phyloP scores from a whole-genome alignment of 1,140 invertebrate genomes.

The Cydia pomonella region DNA sequence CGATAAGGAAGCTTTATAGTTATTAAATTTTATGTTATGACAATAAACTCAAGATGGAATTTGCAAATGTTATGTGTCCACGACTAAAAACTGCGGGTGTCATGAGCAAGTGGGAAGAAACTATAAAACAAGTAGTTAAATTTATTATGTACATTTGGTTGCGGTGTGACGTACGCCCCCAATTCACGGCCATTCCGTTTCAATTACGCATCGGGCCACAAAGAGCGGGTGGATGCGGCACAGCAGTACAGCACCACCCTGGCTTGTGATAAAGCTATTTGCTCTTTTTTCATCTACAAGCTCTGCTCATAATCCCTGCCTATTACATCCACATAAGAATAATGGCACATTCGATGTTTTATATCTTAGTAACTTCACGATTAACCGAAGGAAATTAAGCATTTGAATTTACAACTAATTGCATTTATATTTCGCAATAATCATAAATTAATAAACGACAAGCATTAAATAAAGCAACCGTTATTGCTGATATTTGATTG shows the following conservation, averaged over 20 bases:
- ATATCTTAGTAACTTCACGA: slow-evolving; percentile 5
- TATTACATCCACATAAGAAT: neutral
- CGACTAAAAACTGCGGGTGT: no score
- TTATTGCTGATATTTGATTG: slow-evolving; percentile 5
- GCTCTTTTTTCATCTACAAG: neutral
- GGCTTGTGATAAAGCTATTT: slow-evolving; percentile 21
- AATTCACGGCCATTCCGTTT: slow-evolving; percentile 39
- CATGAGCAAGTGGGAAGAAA: no score
- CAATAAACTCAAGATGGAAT: no score
- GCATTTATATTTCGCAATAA: slow-evolving; percentile 2
- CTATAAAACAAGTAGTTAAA: no score
- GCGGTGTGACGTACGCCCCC: slow-evolving; percentile 39
- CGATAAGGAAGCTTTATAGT: no score
- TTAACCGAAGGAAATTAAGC: neutral
- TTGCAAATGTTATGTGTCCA: no score
- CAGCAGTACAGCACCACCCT: slow-evolving; percentile 9
- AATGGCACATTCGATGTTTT: neutral
- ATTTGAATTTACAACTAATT: slow-evolving; percentile 11
- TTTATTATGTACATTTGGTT: neutral
- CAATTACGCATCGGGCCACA: slow-evolving; percentile 43
- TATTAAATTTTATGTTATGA: no score
- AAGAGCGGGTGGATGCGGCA: slow-evolving; percentile 29
- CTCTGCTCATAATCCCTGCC: neutral
- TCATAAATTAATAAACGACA: slow-evolving; percentile 9
- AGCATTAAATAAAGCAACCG: slow-evolving; percentile 12